Evolutionary conservation across 2,888 invertebrate species (phyloP).

Genomic region (Calliscelio sp.): DNA sequence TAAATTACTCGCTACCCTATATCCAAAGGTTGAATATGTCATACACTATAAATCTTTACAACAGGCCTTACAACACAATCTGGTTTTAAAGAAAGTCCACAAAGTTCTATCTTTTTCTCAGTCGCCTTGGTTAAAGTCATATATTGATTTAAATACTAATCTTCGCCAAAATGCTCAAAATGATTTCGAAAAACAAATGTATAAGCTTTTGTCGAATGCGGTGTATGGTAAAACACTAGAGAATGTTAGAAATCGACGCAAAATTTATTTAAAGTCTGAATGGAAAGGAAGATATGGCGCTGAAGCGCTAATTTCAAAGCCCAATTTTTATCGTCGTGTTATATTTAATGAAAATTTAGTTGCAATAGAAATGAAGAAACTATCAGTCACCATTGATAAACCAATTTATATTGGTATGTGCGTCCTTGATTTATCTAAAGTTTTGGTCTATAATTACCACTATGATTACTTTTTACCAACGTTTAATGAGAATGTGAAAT

Average conservation of each 20-base stretch:
- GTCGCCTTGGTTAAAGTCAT: conserved; percentile 18
- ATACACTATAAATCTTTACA: conserved; percentile 25
- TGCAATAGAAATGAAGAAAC: conserved; percentile 28
- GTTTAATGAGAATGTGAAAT: conserved; percentile 24
- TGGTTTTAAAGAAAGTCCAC: conserved; percentile 7
- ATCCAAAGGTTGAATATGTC: neutral
- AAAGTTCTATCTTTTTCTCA: conserved; percentile 14
- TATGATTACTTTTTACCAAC: conserved; percentile 39
- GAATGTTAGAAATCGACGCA: neutral
- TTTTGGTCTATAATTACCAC: conserved; percentile 59
- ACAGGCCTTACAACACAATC: conserved; percentile 2
- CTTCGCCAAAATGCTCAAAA: conserved; percentile 6
- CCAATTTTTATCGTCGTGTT: conserved; percentile 20
- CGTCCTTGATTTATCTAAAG: conserved; percentile 53
- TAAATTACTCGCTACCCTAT: neutral
- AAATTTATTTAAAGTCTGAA: neutral
- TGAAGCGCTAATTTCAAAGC: conserved; percentile 8
- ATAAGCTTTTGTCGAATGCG: conserved; percentile 20
- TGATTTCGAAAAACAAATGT: conserved; percentile 30
- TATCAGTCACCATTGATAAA: conserved; percentile 5
- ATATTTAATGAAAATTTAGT: conserved; percentile 22
- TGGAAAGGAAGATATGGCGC: conserved; percentile 1
- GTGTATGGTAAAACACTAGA: neutral
- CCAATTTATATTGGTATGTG: conserved; percentile 34
- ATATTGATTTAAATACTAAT: conserved; percentile 28